phyloP scores from a whole-genome alignment of 2,888 invertebrate genomes.

The Lepidochitona cinerea region DNA sequence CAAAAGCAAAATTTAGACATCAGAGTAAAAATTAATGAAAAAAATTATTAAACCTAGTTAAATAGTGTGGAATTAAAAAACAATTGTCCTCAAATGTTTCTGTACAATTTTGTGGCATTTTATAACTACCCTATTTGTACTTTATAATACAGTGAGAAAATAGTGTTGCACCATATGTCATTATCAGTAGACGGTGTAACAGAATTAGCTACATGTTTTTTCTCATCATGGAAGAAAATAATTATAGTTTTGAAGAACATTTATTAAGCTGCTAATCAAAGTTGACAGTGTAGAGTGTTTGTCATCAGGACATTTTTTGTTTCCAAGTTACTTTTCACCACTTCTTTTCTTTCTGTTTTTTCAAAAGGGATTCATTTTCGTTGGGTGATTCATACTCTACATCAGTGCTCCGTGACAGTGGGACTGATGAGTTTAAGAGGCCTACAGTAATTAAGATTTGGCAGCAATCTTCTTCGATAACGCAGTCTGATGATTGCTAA shows the following conservation, averaged over 20 bases:
- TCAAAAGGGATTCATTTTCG: neutral
- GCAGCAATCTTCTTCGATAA: neutral
- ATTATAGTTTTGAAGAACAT: neutral
- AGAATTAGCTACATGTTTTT: too few relatives aligned
- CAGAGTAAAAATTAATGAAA: too few relatives aligned
- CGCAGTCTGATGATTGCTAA: neutral
- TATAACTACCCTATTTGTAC: too few relatives aligned
- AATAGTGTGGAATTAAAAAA: too few relatives aligned
- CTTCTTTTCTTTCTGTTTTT: neutral
- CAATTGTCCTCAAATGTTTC: too few relatives aligned
- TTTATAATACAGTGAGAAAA: too few relatives aligned
- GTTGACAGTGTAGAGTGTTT: neutral
- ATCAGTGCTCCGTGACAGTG: neutral
- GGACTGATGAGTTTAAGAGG: slow-evolving; percentile 6
- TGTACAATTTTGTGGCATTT: too few relatives aligned
- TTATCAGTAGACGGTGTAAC: too few relatives aligned
- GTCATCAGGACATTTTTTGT: neutral
- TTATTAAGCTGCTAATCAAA: neutral
- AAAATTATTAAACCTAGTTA: too few relatives aligned
- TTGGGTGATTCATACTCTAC: neutral
- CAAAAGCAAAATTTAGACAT: too few relatives aligned
- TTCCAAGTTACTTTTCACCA: neutral
- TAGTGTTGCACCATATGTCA: too few relatives aligned
- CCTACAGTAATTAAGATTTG: neutral
- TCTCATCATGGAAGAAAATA: too few relatives aligned